Percentiles rank a stretch among this genome's conserved stretches.
These are phyloP conservation scores for Cyclura pinguis DNA, from an alignment of 2,797 vertebrate species.

Conservation along the genomic window DNA sequence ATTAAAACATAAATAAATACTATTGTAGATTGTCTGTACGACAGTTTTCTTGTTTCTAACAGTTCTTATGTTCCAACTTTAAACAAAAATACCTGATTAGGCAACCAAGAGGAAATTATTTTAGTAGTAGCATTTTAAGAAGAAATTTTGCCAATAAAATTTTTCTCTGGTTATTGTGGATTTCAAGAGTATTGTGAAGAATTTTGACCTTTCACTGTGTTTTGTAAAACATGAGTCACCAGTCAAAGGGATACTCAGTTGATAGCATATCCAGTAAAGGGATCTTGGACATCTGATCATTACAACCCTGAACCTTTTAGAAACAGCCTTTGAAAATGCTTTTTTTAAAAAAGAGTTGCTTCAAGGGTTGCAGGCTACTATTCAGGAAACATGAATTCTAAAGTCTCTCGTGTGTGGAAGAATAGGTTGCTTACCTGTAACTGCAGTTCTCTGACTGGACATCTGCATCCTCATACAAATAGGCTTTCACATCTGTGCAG, in stretches of 20 bases:
- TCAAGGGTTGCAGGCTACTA: neutral
- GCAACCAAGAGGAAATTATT: neutral
- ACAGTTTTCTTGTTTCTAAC: neutral
- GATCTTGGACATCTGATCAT: neutral
- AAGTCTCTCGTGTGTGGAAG: too few relatives aligned
- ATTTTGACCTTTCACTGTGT: neutral
- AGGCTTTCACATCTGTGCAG: too few relatives aligned
- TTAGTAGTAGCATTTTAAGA: conserved; percentile 25
- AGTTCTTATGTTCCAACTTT: neutral
- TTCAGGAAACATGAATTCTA: too few relatives aligned
- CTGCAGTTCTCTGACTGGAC: too few relatives aligned
- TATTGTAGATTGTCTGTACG: neutral
- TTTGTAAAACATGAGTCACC: neutral
- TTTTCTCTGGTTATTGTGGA: neutral
- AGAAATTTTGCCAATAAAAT: conserved; percentile 4
- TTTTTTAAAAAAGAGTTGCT: neutral
- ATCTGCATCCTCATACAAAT: too few relatives aligned
- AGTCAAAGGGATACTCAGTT: neutral
- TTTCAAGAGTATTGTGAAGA: neutral
- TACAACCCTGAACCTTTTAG: neutral
- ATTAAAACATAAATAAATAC: conserved; percentile 35
- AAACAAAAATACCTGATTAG: conserved; percentile 25
- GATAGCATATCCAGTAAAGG: neutral
- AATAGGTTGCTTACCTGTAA: too few relatives aligned
- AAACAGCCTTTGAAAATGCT: neutral